A percentile compares a stretch with the other conserved stretches of the same genome.
Conservation (phyloP, 2,797 vertebrate genomes). For the Myotis myotis region DNA sequence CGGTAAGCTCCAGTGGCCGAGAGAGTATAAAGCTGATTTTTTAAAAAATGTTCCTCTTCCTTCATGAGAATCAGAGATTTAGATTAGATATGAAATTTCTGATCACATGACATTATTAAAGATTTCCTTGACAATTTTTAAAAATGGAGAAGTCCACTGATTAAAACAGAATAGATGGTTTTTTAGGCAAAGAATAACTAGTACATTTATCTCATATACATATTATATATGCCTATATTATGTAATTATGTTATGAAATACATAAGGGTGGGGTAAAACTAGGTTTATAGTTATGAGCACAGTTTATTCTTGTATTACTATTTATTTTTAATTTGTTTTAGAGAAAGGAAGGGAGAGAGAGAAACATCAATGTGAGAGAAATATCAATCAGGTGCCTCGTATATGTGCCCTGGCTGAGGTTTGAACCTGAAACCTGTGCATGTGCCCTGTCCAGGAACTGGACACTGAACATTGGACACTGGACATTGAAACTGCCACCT, state of each 20-base stretch:
- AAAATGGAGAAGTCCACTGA: neutral
- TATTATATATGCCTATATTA: neutral
- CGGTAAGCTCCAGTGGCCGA: no score
- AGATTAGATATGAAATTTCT: neutral
- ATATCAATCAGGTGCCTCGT: no score
- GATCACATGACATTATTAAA: neutral
- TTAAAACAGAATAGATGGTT: neutral
- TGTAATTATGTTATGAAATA: neutral
- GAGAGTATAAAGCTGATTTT: no score
- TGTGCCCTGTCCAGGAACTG: no score
- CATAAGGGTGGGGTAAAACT: neutral
- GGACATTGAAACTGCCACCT: no score
- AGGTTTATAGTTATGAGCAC: neutral
- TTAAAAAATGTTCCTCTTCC: neutral
- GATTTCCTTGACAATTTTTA: slow-evolving; percentile 25
- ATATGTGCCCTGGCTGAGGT: no score
- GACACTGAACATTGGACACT: no score
- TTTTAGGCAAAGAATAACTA: neutral
- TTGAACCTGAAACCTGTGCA: no score
- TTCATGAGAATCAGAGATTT: slow-evolving; percentile 20
- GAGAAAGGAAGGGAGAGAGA: no score
- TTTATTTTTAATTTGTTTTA: neutral
- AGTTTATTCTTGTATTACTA: neutral
- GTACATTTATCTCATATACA: neutral
- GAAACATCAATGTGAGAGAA: no score